A percentile compares a stretch with the other conserved stretches of the same genome.
Conservation (phyloP, 2,797 vertebrate genomes). For the Parambassis ranga region DNA sequence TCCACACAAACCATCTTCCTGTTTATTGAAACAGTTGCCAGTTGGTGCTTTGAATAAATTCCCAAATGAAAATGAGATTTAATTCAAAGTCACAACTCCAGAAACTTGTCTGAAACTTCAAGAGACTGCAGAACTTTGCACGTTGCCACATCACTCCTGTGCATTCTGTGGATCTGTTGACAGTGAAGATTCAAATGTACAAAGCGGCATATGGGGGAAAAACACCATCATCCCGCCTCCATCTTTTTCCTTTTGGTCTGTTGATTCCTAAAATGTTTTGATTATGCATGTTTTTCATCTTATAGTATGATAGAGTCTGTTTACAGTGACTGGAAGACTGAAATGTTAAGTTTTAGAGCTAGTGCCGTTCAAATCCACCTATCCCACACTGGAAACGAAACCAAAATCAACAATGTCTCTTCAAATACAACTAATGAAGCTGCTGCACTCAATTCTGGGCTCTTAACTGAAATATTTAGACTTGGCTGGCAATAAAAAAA, state of each 20-base stretch:
- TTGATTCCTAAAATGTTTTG: neutral
- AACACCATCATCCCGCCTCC: neutral
- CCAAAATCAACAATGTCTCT: too few species aligned
- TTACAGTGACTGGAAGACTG: too few species aligned
- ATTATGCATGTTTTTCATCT: too few species aligned
- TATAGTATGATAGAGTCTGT: too few species aligned
- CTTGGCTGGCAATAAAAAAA: too few species aligned
- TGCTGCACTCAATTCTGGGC: neutral
- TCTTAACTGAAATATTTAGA: neutral
- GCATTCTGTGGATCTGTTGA: neutral
- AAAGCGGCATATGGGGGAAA: neutral
- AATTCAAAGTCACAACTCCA: neutral
- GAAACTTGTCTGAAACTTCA: conserved; percentile 8
- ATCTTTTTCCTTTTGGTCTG: neutral
- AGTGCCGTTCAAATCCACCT: too few species aligned
- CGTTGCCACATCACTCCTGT: neutral
- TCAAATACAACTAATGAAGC: too few species aligned
- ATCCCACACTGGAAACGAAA: too few species aligned
- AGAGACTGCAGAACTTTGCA: neutral
- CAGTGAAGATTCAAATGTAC: neutral
- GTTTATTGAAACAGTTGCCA: neutral
- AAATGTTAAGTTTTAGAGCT: too few species aligned
- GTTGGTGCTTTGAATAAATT: conserved; percentile 15
- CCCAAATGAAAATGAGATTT: neutral
- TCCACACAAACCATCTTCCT: neutral